Percentiles rank a stretch among this genome's conserved stretches.
Conservation (phyloP, 2,113 vertebrate species). For the Rhegmatorhina hoffmannsi region DNA sequence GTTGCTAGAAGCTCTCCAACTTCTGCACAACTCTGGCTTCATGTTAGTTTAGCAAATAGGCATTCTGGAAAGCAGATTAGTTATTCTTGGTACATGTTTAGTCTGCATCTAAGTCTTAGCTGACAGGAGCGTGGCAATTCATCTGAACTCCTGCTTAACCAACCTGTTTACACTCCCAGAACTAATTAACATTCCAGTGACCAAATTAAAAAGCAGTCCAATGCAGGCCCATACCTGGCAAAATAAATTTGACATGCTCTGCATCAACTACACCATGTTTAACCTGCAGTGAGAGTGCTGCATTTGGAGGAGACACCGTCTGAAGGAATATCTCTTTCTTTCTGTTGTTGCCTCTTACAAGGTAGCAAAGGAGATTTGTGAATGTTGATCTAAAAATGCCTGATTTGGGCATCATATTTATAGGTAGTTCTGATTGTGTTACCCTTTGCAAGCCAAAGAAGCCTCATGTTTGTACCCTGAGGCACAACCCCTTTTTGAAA, state of each 20-base stretch:
- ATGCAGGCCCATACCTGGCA: not conserved
- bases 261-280: not conserved
- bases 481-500: not conserved
- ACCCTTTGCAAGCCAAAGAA: not conserved
- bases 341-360: not conserved
- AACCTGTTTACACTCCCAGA: not conserved
- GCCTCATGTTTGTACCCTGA: not conserved
- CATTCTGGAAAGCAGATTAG: not conserved
- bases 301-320: not conserved
- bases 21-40: not conserved
- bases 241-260: not conserved
- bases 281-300: not conserved
- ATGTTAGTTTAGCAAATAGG: not conserved
- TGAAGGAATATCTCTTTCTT: not conserved
- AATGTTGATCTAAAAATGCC: not conserved
- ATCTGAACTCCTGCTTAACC: not conserved
- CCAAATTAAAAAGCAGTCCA: conserved; percentile 8
- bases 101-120: not conserved
- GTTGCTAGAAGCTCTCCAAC: not conserved
- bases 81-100: not conserved
- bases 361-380: not conserved
- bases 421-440: not conserved
- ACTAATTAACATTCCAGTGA: conserved; percentile 1
- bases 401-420: not conserved
- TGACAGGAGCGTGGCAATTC: not conserved